Evolutionary conservation across 2,797 vertebrate species (phyloP).

Genomic region (Crocodylus rhombifer): DNA sequence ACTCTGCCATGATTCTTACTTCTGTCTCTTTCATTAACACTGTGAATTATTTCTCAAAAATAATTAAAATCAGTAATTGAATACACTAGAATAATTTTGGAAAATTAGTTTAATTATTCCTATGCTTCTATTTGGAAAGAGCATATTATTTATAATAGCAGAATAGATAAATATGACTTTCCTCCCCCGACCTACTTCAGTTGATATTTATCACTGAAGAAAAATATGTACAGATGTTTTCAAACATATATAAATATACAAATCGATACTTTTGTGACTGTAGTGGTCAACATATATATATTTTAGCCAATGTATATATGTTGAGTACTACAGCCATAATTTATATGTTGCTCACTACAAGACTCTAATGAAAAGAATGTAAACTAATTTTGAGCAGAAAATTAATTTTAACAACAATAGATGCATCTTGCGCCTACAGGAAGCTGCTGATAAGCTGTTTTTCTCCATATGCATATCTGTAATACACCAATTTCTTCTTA

Average conservation of each 20-base stretch:
- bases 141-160: slow-evolving; percentile 77
- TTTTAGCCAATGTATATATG: background rate
- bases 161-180: slow-evolving; percentile 64
- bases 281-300: background rate
- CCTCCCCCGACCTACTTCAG: slow-evolving; percentile 28
- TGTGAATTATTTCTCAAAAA: slow-evolving; percentile 82
- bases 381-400: background rate
- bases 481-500: background rate
- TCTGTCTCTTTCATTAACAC: slow-evolving; percentile 84
- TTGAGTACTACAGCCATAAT: background rate
- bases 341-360: background rate
- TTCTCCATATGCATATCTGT: background rate
- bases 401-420: background rate
- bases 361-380: background rate
- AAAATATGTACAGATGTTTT: slow-evolving; percentile 17
- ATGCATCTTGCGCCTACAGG: background rate
- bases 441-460: background rate
- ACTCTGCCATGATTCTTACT: slow-evolving; percentile 84
- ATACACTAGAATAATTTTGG: slow-evolving; percentile 84
- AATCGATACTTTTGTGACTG: too few relatives aligned
- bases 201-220: slow-evolving; percentile 40
- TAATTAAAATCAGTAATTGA: slow-evolving; percentile 87
- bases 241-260: background rate
- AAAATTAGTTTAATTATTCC: slow-evolving; percentile 85
- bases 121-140: slow-evolving; percentile 80